A percentile compares a stretch with the other conserved stretches of the same genome.
Evolutionary conservation across 2,113 vertebrate species (phyloP).

Genomic region (Argyrosomus japonicus): DNA sequence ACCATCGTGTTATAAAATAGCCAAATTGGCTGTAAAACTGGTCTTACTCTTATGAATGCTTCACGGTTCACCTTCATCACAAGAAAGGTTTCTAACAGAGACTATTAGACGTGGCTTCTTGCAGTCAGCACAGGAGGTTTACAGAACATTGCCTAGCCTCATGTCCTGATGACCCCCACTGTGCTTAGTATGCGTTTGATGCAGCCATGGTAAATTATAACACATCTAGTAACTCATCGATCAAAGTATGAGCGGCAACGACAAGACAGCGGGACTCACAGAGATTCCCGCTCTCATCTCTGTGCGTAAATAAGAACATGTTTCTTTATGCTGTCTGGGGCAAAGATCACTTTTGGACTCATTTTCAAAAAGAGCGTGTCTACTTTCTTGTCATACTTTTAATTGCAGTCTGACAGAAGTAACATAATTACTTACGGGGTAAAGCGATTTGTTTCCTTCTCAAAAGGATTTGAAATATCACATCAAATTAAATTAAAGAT

Average conservation of each 20-base stretch:
- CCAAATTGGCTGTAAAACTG: neutral
- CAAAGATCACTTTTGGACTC: constrained; percentile 29
- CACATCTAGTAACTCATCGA: constrained; percentile 25
- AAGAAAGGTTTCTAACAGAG: constrained; percentile 16
- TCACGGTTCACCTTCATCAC: constrained; percentile 8
- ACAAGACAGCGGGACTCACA: constrained; percentile 35
- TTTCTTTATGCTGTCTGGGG: constrained; percentile 23
- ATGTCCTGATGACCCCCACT: constrained; percentile 17
- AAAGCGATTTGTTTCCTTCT: neutral
- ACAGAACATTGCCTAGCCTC: constrained; percentile 27
- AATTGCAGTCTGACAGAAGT: constrained; percentile 19
- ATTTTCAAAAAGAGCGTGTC: neutral
- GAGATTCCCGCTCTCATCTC: constrained; percentile 42
- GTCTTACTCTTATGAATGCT: neutral
- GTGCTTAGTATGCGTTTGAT: constrained; percentile 32
- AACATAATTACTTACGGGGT: neutral
- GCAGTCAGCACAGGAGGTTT: constrained; percentile 46
- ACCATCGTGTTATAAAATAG: neutral
- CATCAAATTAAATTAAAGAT: too few species aligned
- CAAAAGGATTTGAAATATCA: too few species aligned
- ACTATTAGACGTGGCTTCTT: constrained; percentile 5
- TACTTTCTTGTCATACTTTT: neutral
- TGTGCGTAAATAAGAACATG: constrained; percentile 29
- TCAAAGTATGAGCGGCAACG: constrained; percentile 57
- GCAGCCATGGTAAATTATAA: constrained; percentile 31